These are phyloP conservation scores for Alca torda DNA, from an alignment of 2,797 vertebrate species.

Conservation along the genomic window DNA sequence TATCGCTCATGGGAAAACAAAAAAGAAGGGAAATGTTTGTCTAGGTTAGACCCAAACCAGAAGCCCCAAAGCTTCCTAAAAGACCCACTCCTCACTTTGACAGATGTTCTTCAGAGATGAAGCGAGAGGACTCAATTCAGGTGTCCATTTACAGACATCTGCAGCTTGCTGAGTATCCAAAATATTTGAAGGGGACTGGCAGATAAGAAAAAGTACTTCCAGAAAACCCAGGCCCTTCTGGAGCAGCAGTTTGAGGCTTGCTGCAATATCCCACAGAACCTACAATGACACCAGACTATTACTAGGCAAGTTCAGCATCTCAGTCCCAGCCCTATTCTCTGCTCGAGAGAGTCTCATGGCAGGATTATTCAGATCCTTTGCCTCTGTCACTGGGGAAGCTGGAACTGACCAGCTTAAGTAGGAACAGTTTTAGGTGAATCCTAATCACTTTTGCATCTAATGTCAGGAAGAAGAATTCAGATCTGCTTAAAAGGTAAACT, in stretches of 20 bases:
- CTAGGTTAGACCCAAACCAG: not conserved
- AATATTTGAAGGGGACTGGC: not conserved
- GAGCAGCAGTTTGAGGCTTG: not conserved
- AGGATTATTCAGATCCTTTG: not conserved
- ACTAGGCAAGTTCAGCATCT: not conserved
- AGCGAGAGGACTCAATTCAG: not conserved
- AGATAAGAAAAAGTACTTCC: not conserved
- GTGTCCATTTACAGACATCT: not conserved
- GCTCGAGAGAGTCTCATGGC: not conserved
- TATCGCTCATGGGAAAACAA: not conserved
- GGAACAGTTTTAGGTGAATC: not conserved
- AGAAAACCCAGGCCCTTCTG: not conserved
- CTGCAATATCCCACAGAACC: not conserved
- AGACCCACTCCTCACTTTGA: not conserved
- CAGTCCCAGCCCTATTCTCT: not conserved
- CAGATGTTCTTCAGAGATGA: not conserved
- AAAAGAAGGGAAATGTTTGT: not conserved
- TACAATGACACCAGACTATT: not conserved
- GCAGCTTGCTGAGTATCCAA: not conserved
- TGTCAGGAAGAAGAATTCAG: not conserved
- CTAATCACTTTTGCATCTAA: not conserved
- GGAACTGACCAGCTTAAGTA: not conserved
- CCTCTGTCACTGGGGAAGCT: not conserved
- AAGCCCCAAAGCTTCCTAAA: not conserved
- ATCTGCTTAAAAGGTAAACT: not conserved